These are phyloP conservation scores for Torymus tubicola DNA, from an alignment of 2,888 invertebrate genomes.

Conservation along the genomic window DNA sequence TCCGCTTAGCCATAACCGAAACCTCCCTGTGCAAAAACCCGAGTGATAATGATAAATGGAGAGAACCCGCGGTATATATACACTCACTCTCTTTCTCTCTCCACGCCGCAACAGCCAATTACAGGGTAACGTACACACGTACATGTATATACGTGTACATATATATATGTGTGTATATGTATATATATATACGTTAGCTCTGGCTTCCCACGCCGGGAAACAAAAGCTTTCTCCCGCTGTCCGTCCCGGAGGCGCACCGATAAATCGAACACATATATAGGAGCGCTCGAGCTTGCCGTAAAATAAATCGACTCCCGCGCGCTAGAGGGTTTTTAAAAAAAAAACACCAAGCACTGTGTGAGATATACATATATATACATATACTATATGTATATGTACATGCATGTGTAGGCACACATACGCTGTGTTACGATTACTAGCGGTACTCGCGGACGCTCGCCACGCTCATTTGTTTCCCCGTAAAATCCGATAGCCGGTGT, in stretches of 20 bases:
- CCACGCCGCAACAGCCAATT: conserved; percentile 43
- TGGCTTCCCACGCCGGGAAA: conserved; percentile 50
- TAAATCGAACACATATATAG: conserved; percentile 62
- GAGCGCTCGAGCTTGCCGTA: conserved; percentile 48
- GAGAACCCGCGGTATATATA: background rate
- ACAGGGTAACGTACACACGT: background rate
- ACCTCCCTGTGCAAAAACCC: conserved; percentile 7
- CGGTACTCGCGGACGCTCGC: conserved; percentile 61
- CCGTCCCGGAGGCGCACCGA: conserved; percentile 46
- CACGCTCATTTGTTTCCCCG: conserved; percentile 69
- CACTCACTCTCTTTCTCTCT: no score
- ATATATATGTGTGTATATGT: background rate
- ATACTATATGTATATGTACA: background rate
- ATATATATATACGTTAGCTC: background rate
- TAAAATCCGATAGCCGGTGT: conserved; percentile 67
- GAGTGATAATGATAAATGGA: conserved; percentile 49
- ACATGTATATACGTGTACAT: background rate
- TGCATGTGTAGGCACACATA: background rate
- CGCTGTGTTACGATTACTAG: conserved; percentile 47
- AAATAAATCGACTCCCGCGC: conserved; percentile 61
- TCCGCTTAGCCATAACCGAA: no score
- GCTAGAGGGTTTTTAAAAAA: background rate
- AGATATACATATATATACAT: background rate
- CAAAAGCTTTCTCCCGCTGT: conserved; percentile 49
- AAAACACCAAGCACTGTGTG: background rate